Percentiles rank a stretch among this genome's conserved stretches.
Evolutionary conservation across 2,888 invertebrate genomes (phyloP).

Genomic region (Volucella bombylans): DNA sequence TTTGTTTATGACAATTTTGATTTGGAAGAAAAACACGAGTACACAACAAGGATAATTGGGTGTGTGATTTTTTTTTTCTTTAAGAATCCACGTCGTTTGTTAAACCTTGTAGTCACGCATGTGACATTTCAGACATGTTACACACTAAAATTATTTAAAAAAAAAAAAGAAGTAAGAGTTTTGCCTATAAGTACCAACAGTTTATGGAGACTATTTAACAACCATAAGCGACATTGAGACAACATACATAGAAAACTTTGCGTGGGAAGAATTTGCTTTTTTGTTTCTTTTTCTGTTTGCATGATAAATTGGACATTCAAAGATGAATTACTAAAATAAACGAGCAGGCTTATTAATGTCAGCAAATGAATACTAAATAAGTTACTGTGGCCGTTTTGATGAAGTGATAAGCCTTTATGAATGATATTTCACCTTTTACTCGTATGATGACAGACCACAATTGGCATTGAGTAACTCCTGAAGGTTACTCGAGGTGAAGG

Average conservation of each 20-base stretch:
- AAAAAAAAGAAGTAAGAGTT: neutral
- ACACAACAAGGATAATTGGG: neutral
- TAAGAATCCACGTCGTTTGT: neutral
- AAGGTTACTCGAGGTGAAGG: too few species aligned
- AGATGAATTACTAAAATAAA: slow-evolving; percentile 5
- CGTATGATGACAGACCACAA: too few species aligned
- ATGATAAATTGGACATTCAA: slow-evolving; percentile 28
- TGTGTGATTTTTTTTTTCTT: slow-evolving; percentile 4
- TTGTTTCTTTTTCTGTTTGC: slow-evolving; percentile 12
- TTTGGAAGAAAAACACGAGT: slow-evolving; percentile 34
- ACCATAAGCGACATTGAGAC: slow-evolving; percentile 50
- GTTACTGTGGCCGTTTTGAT: too few species aligned
- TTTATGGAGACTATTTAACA: slow-evolving; percentile 35
- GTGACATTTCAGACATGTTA: neutral
- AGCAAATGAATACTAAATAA: too few species aligned
- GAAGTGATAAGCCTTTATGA: too few species aligned
- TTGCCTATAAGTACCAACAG: slow-evolving; percentile 34
- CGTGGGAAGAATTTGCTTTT: slow-evolving; percentile 22
- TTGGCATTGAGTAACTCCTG: too few species aligned
- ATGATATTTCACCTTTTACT: too few species aligned
- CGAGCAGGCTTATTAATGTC: too few species aligned
- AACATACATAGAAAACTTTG: slow-evolving; percentile 37
- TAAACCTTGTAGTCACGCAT: slow-evolving; percentile 12
- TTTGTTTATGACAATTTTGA: slow-evolving; percentile 1
- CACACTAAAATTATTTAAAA: neutral